Base-by-base conservation (phyloP, 2,888 invertebrate genomes). In the Pantelozetes paolii region DNA sequence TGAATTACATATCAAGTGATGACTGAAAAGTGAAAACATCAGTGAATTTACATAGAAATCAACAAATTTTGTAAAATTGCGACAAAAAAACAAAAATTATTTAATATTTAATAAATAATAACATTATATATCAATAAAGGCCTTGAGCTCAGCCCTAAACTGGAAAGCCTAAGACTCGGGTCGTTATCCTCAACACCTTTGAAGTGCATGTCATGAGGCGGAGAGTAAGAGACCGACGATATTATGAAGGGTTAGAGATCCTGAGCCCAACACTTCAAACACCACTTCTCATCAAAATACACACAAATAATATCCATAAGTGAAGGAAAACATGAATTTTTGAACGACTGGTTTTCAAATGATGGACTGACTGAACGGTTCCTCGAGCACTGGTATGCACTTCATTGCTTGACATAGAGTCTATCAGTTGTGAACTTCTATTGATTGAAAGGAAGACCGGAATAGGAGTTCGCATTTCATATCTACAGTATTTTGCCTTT, bases 101-200 rank as follows among this genome's bases (percentile, higher is more conserved):
- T 40, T 40, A 20, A 9, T 64, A 57, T 57, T 57, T 28, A n/a
- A n/a, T n/a, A n/a, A n/a, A n/a, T n/a, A n/a, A n/a, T n/a, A n/a
- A n/a, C n/a, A n/a, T n/a, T n/a, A 57, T 28, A 54, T 20, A 32
- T 64, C 64, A 40, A 64, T 64, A n/a, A 40, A 32, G 26, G 15
- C 15, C 11, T 5, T 23, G 40, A 54, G 26, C 23, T 23, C 13
- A 54, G 48, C 20, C 48, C 23, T 54, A 28, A 57, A 28, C 28
- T 28, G 13, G 5, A 28, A 18, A 11, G 23, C 30, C 23, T 28
- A 30, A 30, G 59, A 28, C 30, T 42, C 42, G 45, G 69, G 69
- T 69, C 69, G 45, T 69, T 69, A 69, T 69, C 69, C 69, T 69
- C 69, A 69, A 26, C 69, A 69, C 26, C 26, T 45, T 26, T 69